phyloP scores from a whole-genome alignment of 1,140 invertebrate species.

The Neodiprion fabricii region DNA sequence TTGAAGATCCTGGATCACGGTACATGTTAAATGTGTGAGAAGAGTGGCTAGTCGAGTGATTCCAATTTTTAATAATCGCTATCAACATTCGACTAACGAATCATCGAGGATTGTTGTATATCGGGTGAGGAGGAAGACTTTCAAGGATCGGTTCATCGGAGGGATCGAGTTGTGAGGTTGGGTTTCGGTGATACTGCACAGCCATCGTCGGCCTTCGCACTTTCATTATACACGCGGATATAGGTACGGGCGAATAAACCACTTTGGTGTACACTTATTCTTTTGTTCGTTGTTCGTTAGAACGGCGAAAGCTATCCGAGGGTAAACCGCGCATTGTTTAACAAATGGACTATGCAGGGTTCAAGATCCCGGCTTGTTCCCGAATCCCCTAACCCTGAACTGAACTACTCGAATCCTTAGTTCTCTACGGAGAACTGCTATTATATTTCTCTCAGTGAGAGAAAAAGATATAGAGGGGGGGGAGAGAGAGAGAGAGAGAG shows the following conservation, averaged over 20 bases:
- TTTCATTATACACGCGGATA: background rate
- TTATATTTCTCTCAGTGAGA: no score
- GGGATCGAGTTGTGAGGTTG: background rate
- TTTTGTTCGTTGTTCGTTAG: constrained; percentile 7
- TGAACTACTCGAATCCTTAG: background rate
- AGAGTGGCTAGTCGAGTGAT: no score
- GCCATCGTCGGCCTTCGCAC: background rate
- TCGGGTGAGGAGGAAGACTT: no score
- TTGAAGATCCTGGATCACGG: no score
- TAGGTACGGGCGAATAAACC: background rate
- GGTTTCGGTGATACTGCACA: background rate
- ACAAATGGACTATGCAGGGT: background rate
- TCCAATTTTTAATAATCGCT: no score
- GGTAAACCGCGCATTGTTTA: background rate
- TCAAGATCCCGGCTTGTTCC: background rate
- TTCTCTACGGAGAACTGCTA: background rate
- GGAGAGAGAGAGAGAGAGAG: background rate
- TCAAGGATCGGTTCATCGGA: background rate
- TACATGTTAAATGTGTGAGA: no score
- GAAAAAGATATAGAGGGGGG: background rate
- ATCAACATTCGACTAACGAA: no score
- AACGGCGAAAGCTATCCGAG: background rate
- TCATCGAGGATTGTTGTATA: no score
- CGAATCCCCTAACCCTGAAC: background rate
- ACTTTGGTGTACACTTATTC: constrained; percentile 5